Conservation (phyloP, 2,888 invertebrate species). For the Catocala fraxini region DNA sequence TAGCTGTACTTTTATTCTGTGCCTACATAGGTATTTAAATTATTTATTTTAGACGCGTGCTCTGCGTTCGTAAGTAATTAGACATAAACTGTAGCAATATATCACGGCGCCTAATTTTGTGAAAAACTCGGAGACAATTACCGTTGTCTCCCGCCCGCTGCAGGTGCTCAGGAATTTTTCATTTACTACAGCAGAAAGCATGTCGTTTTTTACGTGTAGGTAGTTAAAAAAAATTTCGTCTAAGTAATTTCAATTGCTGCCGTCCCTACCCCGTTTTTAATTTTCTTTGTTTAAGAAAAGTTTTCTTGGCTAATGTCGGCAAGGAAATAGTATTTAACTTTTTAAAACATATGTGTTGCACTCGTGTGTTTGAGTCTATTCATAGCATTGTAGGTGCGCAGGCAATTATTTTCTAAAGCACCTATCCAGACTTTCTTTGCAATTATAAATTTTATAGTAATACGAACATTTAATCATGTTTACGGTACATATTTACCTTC, state of each 20-base stretch:
- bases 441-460: no score
- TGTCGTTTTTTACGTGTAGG: slow-evolving; percentile 9
- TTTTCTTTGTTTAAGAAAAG: not conserved
- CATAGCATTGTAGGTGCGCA: no score
- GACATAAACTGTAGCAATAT: slow-evolving; percentile 20
- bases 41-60: not conserved
- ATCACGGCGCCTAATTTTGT: slow-evolving; percentile 30
- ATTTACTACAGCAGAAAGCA: slow-evolving; percentile 46
- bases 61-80: slow-evolving; percentile 26
- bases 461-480: no score
- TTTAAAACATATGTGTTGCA: no score
- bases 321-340: not conserved
- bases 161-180: slow-evolving; percentile 59
- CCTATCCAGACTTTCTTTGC: no score
- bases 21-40: no score
- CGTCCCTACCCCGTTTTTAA: no score
- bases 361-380: no score
- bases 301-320: not conserved
- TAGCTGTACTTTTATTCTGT: no score
- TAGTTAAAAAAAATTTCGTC: slow-evolving; percentile 6
- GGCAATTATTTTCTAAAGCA: no score
- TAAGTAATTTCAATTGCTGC: slow-evolving; percentile 1
- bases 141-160: slow-evolving; percentile 39
- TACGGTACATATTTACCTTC: no score
- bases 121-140: slow-evolving; percentile 44